A percentile compares a stretch with the other conserved stretches of the same genome.
phyloP scores from a whole-genome alignment of 2,797 vertebrate species.

The Phoxinus dragarum region DNA sequence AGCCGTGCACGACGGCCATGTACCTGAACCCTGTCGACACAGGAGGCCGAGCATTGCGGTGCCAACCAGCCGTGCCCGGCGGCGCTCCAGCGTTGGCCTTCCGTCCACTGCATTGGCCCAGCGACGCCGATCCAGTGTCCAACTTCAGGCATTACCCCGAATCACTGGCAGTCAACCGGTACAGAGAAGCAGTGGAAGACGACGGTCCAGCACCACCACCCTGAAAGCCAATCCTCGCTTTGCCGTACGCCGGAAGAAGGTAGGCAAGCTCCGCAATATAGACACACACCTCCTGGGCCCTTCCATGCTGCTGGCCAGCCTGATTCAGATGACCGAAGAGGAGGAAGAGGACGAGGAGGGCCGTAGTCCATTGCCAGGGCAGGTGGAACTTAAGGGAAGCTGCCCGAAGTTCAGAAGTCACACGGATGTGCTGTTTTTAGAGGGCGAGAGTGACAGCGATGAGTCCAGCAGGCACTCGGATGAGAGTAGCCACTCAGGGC shows the following conservation, averaged over 20 bases:
- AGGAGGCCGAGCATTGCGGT: constrained; percentile 76
- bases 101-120: constrained; percentile 79
- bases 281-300: constrained; percentile 81
- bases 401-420: constrained; percentile 49
- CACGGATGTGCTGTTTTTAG: constrained; percentile 70
- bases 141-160: constrained; percentile 60
- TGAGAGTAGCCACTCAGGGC: constrained; percentile 56
- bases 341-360: constrained; percentile 73
- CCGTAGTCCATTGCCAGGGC: constrained; percentile 48
- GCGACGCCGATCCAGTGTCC: constrained; percentile 78
- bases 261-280: constrained; percentile 67
- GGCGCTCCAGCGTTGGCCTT: constrained; percentile 83
- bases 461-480: constrained; percentile 68
- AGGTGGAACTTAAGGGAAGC: constrained; percentile 69
- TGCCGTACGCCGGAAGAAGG: constrained; percentile 70
- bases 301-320: constrained; percentile 81
- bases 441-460: constrained; percentile 58
- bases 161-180: constrained; percentile 49
- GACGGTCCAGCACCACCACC: constrained; percentile 86
- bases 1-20: neutral
- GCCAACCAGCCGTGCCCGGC: constrained; percentile 86
- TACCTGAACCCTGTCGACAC: constrained; percentile 52
- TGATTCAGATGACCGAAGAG: constrained; percentile 78
- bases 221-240: constrained; percentile 85
- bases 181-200: constrained; percentile 61